phyloP scores from a whole-genome alignment of 2,113 vertebrate genomes.

The Ariopsis seemanni region DNA sequence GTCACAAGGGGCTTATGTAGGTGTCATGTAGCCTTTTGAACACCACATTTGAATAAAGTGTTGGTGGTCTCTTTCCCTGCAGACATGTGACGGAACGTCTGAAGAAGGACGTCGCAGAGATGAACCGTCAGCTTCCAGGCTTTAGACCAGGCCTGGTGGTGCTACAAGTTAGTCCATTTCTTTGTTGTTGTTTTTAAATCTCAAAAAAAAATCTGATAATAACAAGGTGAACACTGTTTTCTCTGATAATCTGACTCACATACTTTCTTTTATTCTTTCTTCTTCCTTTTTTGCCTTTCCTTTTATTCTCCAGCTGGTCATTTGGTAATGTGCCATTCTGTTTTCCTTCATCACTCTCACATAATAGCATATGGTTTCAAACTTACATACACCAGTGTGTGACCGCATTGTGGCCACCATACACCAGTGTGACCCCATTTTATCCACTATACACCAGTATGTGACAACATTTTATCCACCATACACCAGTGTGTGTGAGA shows the following conservation, averaged over 20 bases:
- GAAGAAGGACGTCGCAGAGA: slow-evolving; percentile 78
- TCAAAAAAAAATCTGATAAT: neutral
- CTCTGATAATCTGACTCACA: slow-evolving; percentile 15
- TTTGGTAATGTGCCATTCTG: slow-evolving; percentile 39
- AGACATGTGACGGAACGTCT: slow-evolving; percentile 85
- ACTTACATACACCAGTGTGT: neutral
- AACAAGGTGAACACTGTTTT: neutral
- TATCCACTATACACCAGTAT: too few species aligned
- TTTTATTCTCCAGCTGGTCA: slow-evolving; percentile 39
- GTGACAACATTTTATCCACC: too few species aligned
- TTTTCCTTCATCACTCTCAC: neutral
- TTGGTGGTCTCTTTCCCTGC: slow-evolving; percentile 8
- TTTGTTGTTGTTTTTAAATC: neutral
- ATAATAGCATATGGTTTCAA: neutral
- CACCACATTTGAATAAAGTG: neutral
- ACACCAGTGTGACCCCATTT: too few species aligned
- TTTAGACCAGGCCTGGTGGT: slow-evolving; percentile 88
- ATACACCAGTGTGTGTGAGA: too few species aligned
- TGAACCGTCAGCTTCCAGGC: slow-evolving; percentile 76
- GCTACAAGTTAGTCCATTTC: slow-evolving; percentile 79
- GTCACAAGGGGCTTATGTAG: neutral
- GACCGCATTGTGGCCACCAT: neutral
- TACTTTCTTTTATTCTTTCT: slow-evolving; percentile 24
- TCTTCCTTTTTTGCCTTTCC: neutral
- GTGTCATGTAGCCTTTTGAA: neutral